A percentile compares a stretch with the other conserved stretches of the same genome.
Conservation (phyloP, 2,113 vertebrate genomes). For the Monopterus albus region DNA sequence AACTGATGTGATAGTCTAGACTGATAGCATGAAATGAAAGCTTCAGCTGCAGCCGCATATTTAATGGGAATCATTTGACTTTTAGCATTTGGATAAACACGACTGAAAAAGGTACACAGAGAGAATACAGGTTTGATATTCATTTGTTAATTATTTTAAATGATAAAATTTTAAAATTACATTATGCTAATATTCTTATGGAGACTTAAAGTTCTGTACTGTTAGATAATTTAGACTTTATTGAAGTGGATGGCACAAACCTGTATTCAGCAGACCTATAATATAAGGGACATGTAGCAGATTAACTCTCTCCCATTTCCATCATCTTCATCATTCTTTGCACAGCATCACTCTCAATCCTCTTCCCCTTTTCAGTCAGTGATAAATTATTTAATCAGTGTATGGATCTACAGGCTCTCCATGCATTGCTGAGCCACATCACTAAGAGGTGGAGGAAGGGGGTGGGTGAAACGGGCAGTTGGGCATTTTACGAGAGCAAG, state of each 20-base stretch:
- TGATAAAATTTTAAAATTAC: background rate
- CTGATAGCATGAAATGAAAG: slow-evolving; percentile 35
- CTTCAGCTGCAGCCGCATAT: slow-evolving; percentile 31
- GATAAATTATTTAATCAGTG: slow-evolving; percentile 79
- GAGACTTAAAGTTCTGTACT: background rate
- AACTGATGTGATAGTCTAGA: slow-evolving; percentile 30
- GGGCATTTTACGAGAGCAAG: slow-evolving; percentile 77
- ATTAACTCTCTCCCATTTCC: slow-evolving; percentile 3
- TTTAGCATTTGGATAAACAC: slow-evolving; percentile 47
- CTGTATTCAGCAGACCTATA: background rate
- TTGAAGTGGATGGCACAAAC: background rate
- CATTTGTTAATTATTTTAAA: too few species aligned
- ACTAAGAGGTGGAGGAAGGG: slow-evolving; percentile 61
- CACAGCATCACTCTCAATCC: slow-evolving; percentile 12
- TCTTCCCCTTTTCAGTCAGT: slow-evolving; percentile 35
- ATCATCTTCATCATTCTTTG: slow-evolving; percentile 27
- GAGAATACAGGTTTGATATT: background rate
- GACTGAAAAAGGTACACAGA: slow-evolving; percentile 1
- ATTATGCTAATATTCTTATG: background rate
- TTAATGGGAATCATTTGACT: slow-evolving; percentile 51
- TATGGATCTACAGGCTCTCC: slow-evolving; percentile 76
- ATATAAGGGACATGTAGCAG: background rate
- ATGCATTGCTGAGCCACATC: slow-evolving; percentile 61
- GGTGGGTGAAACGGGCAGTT: slow-evolving; percentile 67
- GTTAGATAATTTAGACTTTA: slow-evolving; percentile 1